These are phyloP conservation scores for Sinopyrophorus schimmeli DNA, from an alignment of 2,888 invertebrate genomes.

Conservation along the genomic window DNA sequence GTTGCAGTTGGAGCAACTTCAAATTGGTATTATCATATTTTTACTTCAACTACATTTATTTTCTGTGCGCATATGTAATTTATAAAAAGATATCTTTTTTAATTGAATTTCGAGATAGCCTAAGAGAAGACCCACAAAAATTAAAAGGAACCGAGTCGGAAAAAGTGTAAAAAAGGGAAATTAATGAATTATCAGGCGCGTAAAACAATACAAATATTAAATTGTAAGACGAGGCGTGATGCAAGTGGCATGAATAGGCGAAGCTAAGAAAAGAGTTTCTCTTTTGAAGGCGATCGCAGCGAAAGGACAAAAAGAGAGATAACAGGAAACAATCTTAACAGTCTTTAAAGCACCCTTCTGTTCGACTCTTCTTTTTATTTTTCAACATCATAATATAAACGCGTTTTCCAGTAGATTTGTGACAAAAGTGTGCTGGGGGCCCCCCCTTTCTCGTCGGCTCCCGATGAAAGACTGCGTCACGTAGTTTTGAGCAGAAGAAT, in stretches of 20 bases:
- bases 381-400: slow-evolving; percentile 36
- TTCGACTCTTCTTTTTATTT: slow-evolving; percentile 31
- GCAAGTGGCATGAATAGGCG: slow-evolving; percentile 24
- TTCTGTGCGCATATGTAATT: no score
- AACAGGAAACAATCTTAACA: slow-evolving; percentile 32
- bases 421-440: slow-evolving; percentile 24
- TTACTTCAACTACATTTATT: no score
- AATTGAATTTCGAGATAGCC: no score
- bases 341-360: slow-evolving; percentile 30
- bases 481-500: slow-evolving; percentile 39
- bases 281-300: slow-evolving; percentile 22
- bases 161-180: no score
- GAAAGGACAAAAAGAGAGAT: slow-evolving; percentile 31
- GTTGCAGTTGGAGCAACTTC: no score
- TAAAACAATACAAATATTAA: slow-evolving; percentile 19
- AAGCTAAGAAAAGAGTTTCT: slow-evolving; percentile 19
- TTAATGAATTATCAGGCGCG: no score
- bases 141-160: no score
- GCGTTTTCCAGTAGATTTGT: slow-evolving; percentile 37
- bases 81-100: no score
- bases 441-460: slow-evolving; percentile 19
- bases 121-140: no score
- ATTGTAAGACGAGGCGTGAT: slow-evolving; percentile 21
- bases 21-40: no score
- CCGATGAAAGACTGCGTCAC: slow-evolving; percentile 34